phyloP scores from a whole-genome alignment of 1,140 invertebrate species.

The Dermatophagoides farinae region DNA sequence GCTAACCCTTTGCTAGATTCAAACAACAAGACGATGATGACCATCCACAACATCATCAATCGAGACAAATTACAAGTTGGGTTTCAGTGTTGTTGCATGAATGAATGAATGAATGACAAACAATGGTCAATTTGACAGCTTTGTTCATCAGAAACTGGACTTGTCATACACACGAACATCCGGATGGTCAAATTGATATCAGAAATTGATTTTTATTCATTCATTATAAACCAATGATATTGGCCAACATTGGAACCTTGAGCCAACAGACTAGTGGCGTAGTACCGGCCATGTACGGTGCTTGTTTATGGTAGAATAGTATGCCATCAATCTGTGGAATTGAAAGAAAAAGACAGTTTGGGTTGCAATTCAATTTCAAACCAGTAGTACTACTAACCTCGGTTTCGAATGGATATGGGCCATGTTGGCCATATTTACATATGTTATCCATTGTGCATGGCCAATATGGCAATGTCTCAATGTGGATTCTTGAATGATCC shows the following conservation, averaged over 20 bases:
- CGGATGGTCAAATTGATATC: not conserved
- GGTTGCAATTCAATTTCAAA: not conserved
- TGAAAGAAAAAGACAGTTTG: not conserved
- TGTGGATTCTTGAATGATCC: not conserved
- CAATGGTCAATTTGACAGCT: no score
- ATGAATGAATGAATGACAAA: no score
- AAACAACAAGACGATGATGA: no score
- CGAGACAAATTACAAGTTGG: no score
- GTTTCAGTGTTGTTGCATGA: no score
- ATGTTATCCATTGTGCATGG: slow-evolving; percentile 25
- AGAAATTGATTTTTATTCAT: not conserved
- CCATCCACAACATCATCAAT: no score
- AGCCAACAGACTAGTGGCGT: slow-evolving; percentile 74
- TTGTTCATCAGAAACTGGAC: no score
- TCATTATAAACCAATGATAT: not conserved
- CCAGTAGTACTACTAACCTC: slow-evolving; percentile 12
- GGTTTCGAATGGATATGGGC: slow-evolving; percentile 17
- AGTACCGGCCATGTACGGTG: slow-evolving; percentile 47
- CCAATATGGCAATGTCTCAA: slow-evolving; percentile 26
- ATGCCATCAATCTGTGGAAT: slow-evolving; percentile 45
- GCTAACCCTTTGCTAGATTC: no score
- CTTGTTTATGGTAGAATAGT: slow-evolving; percentile 56
- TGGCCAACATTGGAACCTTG: slow-evolving; percentile 27
- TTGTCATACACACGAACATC: not conserved
- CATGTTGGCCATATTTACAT: slow-evolving; percentile 15